phyloP scores from a whole-genome alignment of 1,140 invertebrate species.

The Pentalonia nigronervosa region DNA sequence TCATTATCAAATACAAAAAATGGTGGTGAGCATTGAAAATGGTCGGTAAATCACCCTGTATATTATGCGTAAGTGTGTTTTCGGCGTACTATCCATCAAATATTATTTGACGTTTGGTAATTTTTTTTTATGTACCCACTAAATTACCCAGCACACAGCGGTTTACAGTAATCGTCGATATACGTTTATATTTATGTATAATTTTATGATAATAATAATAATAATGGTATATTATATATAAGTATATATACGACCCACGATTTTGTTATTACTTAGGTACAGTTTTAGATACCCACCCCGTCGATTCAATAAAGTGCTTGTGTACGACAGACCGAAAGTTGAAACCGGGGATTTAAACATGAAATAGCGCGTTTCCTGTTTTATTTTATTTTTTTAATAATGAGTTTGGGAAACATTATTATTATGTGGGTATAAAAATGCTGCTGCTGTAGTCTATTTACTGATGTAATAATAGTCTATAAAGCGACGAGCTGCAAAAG shows the following conservation, averaged over 20 bases:
- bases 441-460: not conserved
- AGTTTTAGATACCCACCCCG: not conserved
- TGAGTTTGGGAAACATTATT: not conserved
- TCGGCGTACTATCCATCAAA: not conserved
- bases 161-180: conserved; percentile 10
- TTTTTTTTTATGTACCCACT: not conserved
- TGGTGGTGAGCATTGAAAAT: not conserved
- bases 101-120: conserved; percentile 17
- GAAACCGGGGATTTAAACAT: not conserved
- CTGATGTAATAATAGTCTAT: not conserved
- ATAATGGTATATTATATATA: conserved; percentile 5
- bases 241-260: not conserved
- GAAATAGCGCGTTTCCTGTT: not conserved
- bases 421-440: not conserved
- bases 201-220: not conserved
- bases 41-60: not conserved
- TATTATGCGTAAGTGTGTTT: not conserved
- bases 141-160: not conserved
- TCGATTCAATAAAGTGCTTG: not conserved
- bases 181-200: conserved; percentile 5
- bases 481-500: not conserved
- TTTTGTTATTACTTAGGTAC: not conserved
- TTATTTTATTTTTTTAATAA: not conserved
- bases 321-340: not conserved
- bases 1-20: not conserved